phyloP scores from a whole-genome alignment of 2,888 invertebrate genomes.

The Heliconius ethilla region DNA sequence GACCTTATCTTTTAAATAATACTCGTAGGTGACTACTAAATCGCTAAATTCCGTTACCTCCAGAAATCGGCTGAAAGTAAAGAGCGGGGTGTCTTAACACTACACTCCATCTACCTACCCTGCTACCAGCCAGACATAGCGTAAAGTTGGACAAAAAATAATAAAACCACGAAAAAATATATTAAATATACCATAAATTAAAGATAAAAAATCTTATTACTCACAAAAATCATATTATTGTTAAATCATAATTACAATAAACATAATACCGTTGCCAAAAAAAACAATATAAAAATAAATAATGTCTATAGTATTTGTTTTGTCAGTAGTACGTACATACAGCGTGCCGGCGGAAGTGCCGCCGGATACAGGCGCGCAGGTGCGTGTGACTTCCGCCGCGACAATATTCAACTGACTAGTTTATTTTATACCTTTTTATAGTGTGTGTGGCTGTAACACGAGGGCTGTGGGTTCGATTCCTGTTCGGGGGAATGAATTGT shows the following conservation, averaged over 20 bases:
- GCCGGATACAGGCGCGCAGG: constrained; percentile 71
- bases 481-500: no score
- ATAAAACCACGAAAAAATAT: no score
- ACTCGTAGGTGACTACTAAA: not conserved
- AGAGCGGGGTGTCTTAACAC: not conserved
- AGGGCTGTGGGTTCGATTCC: not conserved
- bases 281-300: not conserved
- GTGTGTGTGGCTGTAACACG: not conserved
- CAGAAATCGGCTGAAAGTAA: not conserved
- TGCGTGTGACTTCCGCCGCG: constrained; percentile 56
- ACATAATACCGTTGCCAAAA: not conserved
- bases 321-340: constrained; percentile 25
- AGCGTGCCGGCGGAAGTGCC: constrained; percentile 51
- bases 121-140: no score
- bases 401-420: constrained; percentile 25
- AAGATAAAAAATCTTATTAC: no score
- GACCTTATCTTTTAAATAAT: not conserved
- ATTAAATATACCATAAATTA: no score
- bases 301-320: constrained; percentile 14
- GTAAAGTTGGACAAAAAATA: not conserved
- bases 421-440: constrained; percentile 25
- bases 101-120: no score
- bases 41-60: no score
- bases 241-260: not conserved
- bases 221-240: not conserved